These are phyloP conservation scores for Phainopepla nitens DNA, from an alignment of 2,113 vertebrate species.

Conservation along the genomic window DNA sequence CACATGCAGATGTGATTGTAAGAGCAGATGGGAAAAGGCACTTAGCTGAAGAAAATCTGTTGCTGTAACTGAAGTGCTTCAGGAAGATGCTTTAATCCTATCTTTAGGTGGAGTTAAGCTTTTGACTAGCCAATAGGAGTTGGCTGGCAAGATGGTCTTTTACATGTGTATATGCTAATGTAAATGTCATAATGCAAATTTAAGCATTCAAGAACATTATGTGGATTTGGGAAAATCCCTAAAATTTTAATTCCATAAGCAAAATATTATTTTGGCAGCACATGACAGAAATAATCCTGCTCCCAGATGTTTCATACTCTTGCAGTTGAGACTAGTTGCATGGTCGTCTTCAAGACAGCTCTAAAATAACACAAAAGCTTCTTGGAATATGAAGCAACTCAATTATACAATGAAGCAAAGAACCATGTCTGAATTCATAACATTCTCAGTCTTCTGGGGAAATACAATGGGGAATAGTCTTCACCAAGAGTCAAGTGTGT, in stretches of 20 bases:
- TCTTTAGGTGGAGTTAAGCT: constrained; percentile 48
- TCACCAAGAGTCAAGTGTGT: not conserved
- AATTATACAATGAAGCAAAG: not conserved
- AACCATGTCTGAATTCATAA: not conserved
- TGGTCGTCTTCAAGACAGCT: not conserved
- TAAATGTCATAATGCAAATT: constrained; percentile 35
- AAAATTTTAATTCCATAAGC: constrained; percentile 59
- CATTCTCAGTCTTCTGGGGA: not conserved
- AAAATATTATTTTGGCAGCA: constrained; percentile 57
- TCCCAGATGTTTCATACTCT: constrained; percentile 33
- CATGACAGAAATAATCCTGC: constrained; percentile 54
- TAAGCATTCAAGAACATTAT: constrained; percentile 19
- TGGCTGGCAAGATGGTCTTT: constrained; percentile 23
- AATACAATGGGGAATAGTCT: not conserved
- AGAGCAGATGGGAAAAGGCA: constrained; percentile 11
- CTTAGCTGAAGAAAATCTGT: constrained; percentile 5
- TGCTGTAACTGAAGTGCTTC: not conserved
- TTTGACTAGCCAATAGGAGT: constrained; percentile 2
- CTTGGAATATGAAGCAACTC: not conserved
- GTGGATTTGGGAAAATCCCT: constrained; percentile 55
- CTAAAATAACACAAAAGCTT: constrained; percentile 10
- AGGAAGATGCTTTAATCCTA: constrained; percentile 29
- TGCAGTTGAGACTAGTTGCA: constrained; percentile 6
- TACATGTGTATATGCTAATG: constrained; percentile 31
- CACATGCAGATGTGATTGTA: not conserved